Evolutionary conservation across 2,797 vertebrate species (phyloP), one percentile per base, ranked within the genome.

Genomic region (Malurus leucopterus): DNA sequence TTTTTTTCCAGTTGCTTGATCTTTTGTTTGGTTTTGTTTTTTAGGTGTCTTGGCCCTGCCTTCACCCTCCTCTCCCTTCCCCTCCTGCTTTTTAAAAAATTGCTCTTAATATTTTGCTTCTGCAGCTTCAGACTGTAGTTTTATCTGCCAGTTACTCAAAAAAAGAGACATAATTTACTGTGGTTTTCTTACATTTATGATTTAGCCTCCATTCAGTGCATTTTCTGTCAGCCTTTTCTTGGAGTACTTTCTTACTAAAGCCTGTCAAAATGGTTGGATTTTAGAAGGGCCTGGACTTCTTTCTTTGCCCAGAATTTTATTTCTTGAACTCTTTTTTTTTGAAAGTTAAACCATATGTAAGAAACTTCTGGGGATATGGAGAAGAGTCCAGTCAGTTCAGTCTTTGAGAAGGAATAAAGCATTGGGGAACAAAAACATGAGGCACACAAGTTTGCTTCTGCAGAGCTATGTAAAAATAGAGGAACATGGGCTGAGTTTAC

Each of bases 1-100:
- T 88, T 50, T 50, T 73, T 64, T 32, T 6, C 11, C 24, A 53
- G 30, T 36, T 55, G 14, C 65, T 68, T 9, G 18, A 5, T 69
- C 7, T 72, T 75, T 86, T 63, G 30, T 3, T 29, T 69, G 18
- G 1, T 24, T 13, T 2, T 8, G 1, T 29, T 65, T 70, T 59
- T 29, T n/a, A 11, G 17, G 5, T 34, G 10, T 51, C 44, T 24
- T 30, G 32, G 15, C 15, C 29, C 38, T 62, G 14, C 2, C 8
- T 9, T 11, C 23, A 1, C 2, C 0, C 21, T 7, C 3, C 5
- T 3, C 0, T 3, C 3, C 6, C 5, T 40, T 20, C 13, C 5
- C 18, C 19, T 15, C 10, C 7, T 18, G 3, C 21, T 50, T 55
- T 47, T 49, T 68, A 7, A 3, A 36, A 55, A 54, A 55, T 15